phyloP scores from a whole-genome alignment of 1,140 invertebrate genomes.

The Araneus ventricosus region DNA sequence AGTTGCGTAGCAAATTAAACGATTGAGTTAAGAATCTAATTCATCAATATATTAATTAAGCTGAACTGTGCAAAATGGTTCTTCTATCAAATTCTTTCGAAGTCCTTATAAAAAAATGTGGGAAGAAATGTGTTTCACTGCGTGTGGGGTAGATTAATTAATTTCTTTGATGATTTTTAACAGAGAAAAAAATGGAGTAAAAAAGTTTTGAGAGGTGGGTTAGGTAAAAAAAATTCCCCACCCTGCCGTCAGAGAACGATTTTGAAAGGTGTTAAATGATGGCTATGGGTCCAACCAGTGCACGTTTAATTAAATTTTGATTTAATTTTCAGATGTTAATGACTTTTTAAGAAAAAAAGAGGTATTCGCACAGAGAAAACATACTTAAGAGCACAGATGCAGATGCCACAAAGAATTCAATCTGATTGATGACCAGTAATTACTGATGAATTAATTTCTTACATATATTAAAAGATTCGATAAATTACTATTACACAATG shows the following conservation, averaged over 20 bases:
- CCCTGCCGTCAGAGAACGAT: not conserved
- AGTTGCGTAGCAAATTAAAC: no score
- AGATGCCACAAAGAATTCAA: not conserved
- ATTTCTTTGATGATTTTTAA: not conserved
- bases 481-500: no score
- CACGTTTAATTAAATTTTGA: slow-evolving; percentile 52
- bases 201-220: not conserved
- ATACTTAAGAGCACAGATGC: not conserved
- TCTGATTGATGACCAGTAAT: not conserved
- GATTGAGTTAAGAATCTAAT: not conserved
- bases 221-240: not conserved
- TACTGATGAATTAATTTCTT: not conserved
- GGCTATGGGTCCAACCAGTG: not conserved
- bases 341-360: not conserved
- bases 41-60: not conserved
- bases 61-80: not conserved
- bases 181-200: not conserved
- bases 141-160: not conserved
- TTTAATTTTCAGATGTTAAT: slow-evolving; percentile 21
- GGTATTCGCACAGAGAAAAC: not conserved
- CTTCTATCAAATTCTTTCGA: not conserved
- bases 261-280: slow-evolving; percentile 58
- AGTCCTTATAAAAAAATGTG: not conserved
- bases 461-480: no score
- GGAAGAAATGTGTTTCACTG: not conserved